Evolutionary conservation across 1,140 invertebrate genomes (phyloP).

Genomic region (Hirudo medicinalis): DNA sequence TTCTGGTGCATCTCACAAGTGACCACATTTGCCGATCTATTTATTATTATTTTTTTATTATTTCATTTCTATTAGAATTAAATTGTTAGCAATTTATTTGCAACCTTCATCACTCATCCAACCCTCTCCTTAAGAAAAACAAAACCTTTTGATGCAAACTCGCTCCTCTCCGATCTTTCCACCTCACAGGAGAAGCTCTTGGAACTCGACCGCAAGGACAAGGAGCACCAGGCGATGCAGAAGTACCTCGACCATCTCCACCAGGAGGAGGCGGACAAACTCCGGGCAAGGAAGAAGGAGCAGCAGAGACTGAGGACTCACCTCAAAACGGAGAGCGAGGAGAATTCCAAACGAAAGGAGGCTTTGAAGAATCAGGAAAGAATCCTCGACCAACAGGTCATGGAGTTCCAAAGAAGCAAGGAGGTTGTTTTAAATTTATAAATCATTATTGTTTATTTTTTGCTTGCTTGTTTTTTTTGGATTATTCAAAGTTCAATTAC

Average conservation of each 20-base stretch:
- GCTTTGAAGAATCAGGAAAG: constrained; percentile 35
- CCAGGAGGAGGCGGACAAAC: constrained; percentile 33
- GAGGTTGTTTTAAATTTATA: too few species aligned
- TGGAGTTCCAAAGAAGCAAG: constrained; percentile 41
- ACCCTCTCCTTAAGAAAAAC: too few species aligned
- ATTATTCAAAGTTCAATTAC: too few species aligned
- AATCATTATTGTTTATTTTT: too few species aligned
- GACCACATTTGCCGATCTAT: too few species aligned
- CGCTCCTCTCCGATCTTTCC: background rate
- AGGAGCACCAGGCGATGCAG: constrained; percentile 40
- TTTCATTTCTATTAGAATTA: too few species aligned
- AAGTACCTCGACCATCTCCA: constrained; percentile 39
- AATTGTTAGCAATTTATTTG: too few species aligned
- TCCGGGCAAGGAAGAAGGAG: constrained; percentile 34
- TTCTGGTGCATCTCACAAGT: too few species aligned
- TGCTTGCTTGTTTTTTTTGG: too few species aligned
- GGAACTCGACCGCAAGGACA: constrained; percentile 39
- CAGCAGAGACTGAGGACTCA: constrained; percentile 35
- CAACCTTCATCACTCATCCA: too few species aligned
- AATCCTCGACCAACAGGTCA: constrained; percentile 36
- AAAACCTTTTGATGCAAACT: too few species aligned
- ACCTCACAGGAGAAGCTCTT: constrained; percentile 27
- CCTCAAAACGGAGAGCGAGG: constrained; percentile 38
- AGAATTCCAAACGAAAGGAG: constrained; percentile 34
- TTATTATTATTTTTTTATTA: too few species aligned